These are phyloP conservation scores for Mirza zaza DNA, from an alignment of 2,113 vertebrate genomes.

Conservation along the genomic window DNA sequence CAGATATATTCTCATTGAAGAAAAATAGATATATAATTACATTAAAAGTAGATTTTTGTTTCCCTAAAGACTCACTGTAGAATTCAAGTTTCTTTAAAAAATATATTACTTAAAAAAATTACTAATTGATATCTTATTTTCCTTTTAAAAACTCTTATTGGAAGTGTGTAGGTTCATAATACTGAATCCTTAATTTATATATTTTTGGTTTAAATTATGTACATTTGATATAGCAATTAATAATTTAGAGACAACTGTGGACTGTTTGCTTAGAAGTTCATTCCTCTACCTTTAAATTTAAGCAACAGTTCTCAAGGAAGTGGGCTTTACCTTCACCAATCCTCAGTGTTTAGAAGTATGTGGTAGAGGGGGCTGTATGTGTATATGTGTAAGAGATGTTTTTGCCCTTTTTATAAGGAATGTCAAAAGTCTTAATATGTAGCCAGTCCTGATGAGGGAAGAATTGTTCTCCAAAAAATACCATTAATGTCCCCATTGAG, in stretches of 20 bases:
- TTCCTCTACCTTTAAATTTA: not conserved
- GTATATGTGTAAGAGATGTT: not conserved
- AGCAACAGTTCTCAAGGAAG: not conserved
- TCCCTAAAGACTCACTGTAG: not conserved
- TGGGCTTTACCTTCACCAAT: not conserved
- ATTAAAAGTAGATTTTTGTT: not conserved
- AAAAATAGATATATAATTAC: not conserved
- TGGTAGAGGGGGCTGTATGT: not conserved
- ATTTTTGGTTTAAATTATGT: not conserved
- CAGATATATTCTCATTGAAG: not conserved
- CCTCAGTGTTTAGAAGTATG: not conserved
- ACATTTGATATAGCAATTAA: not conserved
- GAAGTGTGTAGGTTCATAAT: not conserved
- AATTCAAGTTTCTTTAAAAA: not conserved
- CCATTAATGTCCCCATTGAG: not conserved
- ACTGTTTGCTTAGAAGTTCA: not conserved
- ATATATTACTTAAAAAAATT: not conserved
- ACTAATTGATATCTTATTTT: not conserved
- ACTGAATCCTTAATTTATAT: not conserved
- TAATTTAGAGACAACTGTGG: not conserved
- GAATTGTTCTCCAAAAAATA: not conserved
- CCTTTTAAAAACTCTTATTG: slow-evolving; percentile 3
- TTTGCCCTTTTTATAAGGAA: not conserved
- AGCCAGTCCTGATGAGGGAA: not conserved
- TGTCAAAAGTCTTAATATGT: not conserved